Percentiles rank a stretch among this genome's conserved stretches.
Evolutionary conservation across 2,888 invertebrate species (phyloP).

Genomic region (Eulithis testata): DNA sequence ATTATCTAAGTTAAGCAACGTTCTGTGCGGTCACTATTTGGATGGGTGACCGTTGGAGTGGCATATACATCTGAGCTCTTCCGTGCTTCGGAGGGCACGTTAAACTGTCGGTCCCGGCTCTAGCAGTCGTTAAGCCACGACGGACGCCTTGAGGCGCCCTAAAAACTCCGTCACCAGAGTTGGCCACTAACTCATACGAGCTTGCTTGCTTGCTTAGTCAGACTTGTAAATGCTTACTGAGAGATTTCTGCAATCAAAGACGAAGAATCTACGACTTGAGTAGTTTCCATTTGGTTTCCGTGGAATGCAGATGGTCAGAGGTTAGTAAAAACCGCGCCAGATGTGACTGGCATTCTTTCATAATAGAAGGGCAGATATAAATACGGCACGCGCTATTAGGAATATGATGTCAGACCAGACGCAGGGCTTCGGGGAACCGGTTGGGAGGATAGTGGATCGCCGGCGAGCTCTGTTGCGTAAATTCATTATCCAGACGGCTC

Average conservation of each 20-base stretch:
- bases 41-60: too few relatives aligned
- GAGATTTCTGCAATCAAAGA: background rate
- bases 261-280: slow-evolving; percentile 16
- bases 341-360: slow-evolving; percentile 42
- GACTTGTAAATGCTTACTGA: too few relatives aligned
- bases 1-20: too few relatives aligned
- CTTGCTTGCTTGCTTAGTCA: too few relatives aligned
- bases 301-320: slow-evolving; percentile 15
- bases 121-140: too few relatives aligned
- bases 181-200: too few relatives aligned
- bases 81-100: too few relatives aligned
- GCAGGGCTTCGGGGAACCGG: slow-evolving; percentile 31
- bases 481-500: background rate
- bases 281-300: background rate
- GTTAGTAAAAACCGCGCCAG: slow-evolving; percentile 38
- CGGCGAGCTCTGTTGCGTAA: background rate
- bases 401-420: slow-evolving; percentile 48
- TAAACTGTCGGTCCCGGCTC: too few relatives aligned
- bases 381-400: slow-evolving; percentile 46
- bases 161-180: too few relatives aligned
- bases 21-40: too few relatives aligned
- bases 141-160: too few relatives aligned
- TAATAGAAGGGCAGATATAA: slow-evolving; percentile 53
- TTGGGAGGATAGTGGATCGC: slow-evolving; percentile 14
- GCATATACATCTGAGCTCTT: too few relatives aligned